A percentile compares a stretch with the other conserved stretches of the same genome.
These are phyloP conservation scores for Sciaenops ocellatus DNA, from an alignment of 2,797 vertebrate species.

Conservation along the genomic window DNA sequence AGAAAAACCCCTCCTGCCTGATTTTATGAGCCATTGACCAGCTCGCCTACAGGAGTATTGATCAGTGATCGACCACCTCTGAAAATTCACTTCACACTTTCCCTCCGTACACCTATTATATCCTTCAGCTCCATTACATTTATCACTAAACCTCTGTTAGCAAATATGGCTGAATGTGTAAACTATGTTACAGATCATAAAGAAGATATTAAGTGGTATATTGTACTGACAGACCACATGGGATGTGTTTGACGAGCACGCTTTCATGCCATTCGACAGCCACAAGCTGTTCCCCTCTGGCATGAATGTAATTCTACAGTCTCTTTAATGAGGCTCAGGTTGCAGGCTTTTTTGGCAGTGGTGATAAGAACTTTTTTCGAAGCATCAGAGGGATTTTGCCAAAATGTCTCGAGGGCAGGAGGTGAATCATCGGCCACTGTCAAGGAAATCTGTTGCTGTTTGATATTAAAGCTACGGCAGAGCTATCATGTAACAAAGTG, in stretches of 20 bases:
- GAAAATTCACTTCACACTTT: not conserved
- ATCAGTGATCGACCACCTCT: slow-evolving; percentile 19
- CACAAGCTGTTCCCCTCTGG: slow-evolving; percentile 14
- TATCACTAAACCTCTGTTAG: not conserved
- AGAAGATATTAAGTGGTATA: slow-evolving; percentile 7
- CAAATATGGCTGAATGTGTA: not conserved
- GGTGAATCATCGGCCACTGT: slow-evolving; percentile 37
- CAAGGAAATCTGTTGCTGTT: slow-evolving; percentile 18
- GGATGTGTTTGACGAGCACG: slow-evolving; percentile 30
- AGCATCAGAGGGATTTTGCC: slow-evolving; percentile 22
- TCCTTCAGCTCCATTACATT: not conserved
- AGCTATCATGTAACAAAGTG: not conserved
- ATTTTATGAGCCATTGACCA: slow-evolving; percentile 32
- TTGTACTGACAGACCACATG: not conserved
- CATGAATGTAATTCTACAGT: slow-evolving; percentile 10
- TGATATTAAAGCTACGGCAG: slow-evolving; percentile 22
- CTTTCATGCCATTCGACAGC: slow-evolving; percentile 17
- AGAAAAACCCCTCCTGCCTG: not conserved
- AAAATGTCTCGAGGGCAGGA: not conserved
- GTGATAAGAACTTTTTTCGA: slow-evolving; percentile 47
- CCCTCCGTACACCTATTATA: not conserved
- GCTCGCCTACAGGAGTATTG: slow-evolving; percentile 38
- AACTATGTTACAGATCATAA: slow-evolving; percentile 3
- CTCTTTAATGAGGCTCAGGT: slow-evolving; percentile 37
- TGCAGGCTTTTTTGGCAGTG: slow-evolving; percentile 40